These are phyloP conservation scores for Microctenopoma stevenorrisi DNA, from an alignment of 2,797 vertebrate genomes.

Conservation along the genomic window DNA sequence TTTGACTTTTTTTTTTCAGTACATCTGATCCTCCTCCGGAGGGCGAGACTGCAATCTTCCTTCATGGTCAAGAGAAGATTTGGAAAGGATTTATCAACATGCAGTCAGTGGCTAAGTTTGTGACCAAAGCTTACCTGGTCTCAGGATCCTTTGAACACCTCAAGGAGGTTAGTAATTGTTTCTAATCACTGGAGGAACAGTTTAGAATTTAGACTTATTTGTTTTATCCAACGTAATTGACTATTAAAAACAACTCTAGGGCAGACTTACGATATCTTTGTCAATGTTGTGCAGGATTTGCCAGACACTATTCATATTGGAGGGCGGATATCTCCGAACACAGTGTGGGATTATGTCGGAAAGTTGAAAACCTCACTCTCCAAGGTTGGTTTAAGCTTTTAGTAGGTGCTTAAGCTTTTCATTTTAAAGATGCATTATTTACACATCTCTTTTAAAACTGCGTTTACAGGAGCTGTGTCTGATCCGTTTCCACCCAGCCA, in stretches of 20 bases:
- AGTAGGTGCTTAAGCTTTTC: neutral
- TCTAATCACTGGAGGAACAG: neutral
- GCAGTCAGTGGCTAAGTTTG: constrained; percentile 98
- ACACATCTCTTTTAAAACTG: constrained; percentile 3
- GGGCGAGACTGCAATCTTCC: constrained; percentile 92
- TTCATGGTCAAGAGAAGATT: constrained; percentile 93
- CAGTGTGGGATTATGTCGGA: constrained; percentile 98
- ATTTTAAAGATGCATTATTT: neutral
- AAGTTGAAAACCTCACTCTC: constrained; percentile 97
- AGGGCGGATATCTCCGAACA: constrained; percentile 94
- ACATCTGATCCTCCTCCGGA: constrained; percentile 87
- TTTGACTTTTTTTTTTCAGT: constrained; percentile 77
- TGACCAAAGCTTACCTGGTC: constrained; percentile 97
- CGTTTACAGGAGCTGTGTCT: constrained; percentile 92
- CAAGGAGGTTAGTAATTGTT: constrained; percentile 87
- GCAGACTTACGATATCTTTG: neutral
- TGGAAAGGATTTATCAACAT: constrained; percentile 99
- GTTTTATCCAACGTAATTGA: neutral
- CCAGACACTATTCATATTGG: constrained; percentile 97
- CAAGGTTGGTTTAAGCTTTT: constrained; percentile 86
- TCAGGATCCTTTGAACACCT: constrained; percentile 96
- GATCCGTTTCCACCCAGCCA: constrained; percentile 98
- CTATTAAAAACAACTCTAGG: neutral
- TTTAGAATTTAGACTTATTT: neutral
- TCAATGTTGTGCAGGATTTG: constrained; percentile 88